A percentile compares a stretch with the other conserved stretches of the same genome.
phyloP scores from a whole-genome alignment of 2,888 invertebrate genomes.

The Drosophila mimetica region DNA sequence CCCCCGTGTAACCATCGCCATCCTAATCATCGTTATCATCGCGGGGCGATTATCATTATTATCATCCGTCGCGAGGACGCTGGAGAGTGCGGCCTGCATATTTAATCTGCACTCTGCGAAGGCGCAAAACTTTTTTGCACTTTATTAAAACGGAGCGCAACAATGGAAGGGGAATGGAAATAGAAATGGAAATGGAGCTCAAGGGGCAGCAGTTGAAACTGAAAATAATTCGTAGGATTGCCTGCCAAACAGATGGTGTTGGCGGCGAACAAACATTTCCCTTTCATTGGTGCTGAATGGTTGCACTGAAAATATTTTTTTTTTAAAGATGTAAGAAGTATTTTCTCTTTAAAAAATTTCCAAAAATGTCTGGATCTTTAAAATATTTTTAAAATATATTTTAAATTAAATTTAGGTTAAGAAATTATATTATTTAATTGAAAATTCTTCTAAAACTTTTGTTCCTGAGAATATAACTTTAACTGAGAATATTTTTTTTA shows the following conservation, averaged over 20 bases:
- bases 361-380: no score
- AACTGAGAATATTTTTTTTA: no score
- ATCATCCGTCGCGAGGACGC: conserved; percentile 39
- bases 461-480: no score
- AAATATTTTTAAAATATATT: no score
- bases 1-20: conserved; percentile 23
- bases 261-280: conserved; percentile 8
- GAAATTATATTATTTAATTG: no score
- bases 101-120: conserved; percentile 73
- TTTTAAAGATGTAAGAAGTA: background rate
- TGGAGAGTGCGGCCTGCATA: conserved; percentile 58
- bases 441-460: no score
- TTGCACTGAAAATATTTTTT: background rate
- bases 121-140: conserved; percentile 59
- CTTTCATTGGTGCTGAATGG: conserved; percentile 1
- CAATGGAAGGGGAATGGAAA: conserved; percentile 9
- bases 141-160: conserved; percentile 50
- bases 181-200: conserved; percentile 1
- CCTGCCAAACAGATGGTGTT: conserved; percentile 9
- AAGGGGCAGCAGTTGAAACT: conserved; percentile 28
- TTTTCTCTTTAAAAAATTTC: no score
- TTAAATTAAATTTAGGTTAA: no score
- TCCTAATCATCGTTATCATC: conserved; percentile 29
- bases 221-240: conserved; percentile 31
- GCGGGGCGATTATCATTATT: conserved; percentile 28